Conservation (phyloP, 2,888 invertebrate genomes). For the Agonopterix alstromeriana region DNA sequence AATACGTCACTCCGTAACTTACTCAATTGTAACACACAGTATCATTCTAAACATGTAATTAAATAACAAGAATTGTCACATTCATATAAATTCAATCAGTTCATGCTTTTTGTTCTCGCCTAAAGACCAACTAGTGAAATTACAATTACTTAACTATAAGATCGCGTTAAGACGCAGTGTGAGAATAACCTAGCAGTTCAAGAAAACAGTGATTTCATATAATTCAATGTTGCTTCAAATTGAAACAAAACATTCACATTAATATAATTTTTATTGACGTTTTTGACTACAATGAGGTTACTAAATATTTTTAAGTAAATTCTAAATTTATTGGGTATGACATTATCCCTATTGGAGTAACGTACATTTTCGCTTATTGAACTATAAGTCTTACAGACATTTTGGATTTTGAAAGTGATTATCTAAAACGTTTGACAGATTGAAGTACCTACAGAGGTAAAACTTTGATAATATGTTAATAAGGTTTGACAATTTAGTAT, state of each 20-base stretch:
- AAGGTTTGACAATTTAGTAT: too few species aligned
- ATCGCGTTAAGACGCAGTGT: conserved; percentile 51
- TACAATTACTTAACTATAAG: conserved; percentile 13
- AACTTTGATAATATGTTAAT: too few species aligned
- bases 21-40: conserved; percentile 8
- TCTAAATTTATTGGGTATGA: conserved; percentile 76
- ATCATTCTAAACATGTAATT: neutral
- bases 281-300: conserved; percentile 39
- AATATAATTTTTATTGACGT: conserved; percentile 45
- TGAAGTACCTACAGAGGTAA: too few species aligned
- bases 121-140: conserved; percentile 71
- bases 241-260: conserved; percentile 46
- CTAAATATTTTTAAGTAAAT: conserved; percentile 48
- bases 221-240: conserved; percentile 59
- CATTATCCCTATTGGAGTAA: conserved; percentile 50
- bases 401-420: too few species aligned
- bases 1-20: conserved; percentile 48
- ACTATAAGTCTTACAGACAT: too few species aligned
- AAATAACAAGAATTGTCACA: neutral
- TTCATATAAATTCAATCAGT: neutral
- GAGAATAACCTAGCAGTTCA: conserved; percentile 34
- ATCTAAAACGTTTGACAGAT: too few species aligned
- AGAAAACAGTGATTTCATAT: conserved; percentile 64
- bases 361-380: conserved; percentile 13
- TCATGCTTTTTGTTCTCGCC: conserved; percentile 21